Conservation (phyloP, 2,113 vertebrate species). For the Formicarius rufipectus region DNA sequence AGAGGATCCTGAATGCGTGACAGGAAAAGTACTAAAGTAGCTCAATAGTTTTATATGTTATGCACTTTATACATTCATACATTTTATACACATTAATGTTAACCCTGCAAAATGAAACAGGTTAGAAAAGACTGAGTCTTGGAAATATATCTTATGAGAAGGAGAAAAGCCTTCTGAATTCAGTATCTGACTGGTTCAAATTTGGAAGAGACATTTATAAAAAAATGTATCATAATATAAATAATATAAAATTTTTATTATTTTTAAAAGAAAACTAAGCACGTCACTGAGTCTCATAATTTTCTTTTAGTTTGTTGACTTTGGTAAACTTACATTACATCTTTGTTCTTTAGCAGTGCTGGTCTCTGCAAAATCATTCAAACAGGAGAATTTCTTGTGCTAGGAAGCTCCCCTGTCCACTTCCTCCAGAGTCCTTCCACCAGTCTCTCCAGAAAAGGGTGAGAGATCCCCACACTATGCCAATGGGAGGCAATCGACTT, state of each 20-base stretch:
- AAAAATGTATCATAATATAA: neutral
- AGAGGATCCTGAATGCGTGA: constrained; percentile 66
- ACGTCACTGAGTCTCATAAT: neutral
- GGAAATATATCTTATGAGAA: neutral
- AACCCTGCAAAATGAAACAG: constrained; percentile 34
- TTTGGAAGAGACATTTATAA: neutral
- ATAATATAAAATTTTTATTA: neutral
- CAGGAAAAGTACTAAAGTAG: constrained; percentile 75
- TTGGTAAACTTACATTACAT: neutral
- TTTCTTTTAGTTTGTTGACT: neutral
- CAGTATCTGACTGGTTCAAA: neutral
- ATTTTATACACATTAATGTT: constrained; percentile 40
- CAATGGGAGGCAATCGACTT: neutral
- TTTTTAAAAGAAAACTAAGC: neutral
- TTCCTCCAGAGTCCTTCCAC: neutral
- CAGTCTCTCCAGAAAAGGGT: neutral
- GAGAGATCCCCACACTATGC: neutral
- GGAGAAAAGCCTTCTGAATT: neutral
- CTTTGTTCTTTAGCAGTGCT: neutral
- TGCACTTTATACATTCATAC: neutral
- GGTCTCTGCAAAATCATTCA: neutral
- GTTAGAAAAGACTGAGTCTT: constrained; percentile 36
- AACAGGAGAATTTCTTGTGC: neutral
- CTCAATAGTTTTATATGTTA: constrained; percentile 58
- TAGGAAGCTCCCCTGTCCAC: neutral